Base-by-base conservation (phyloP, 2,113 vertebrate species). In the Hippocampus abdominalis region DNA sequence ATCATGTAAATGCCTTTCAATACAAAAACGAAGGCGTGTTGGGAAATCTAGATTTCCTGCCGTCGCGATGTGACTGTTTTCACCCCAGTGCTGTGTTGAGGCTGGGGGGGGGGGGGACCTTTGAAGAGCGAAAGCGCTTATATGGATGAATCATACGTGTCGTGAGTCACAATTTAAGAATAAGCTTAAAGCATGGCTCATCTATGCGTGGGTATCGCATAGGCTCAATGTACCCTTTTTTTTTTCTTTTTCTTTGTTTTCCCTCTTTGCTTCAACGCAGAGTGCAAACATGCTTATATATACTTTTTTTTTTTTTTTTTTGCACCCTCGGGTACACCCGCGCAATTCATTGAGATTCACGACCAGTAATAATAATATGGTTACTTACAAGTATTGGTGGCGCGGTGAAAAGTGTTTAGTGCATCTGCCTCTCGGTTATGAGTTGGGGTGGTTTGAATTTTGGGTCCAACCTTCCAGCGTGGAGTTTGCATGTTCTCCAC, bases 111-210 rank as follows among this genome's bases (percentile, higher is more conserved):
- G 3, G 36, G 63, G 8, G 46, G 46, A 20, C 2, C 69, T 77
- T 60, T 29, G 63, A 76, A 72, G 59, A 82, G 44, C 18, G 46
- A 51, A 69, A 72, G 79, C 61, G 72, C 76, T 70, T 66, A 44
- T 75, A 68, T 48, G 40, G 68, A 70, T 87, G 82, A 86, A 51
- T 87, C 78, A 81, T 66, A 64, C 39, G 29, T 53, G 63, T 77
- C 57, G 29, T 82, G 82, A 82, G 70, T 87, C 81, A 83, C 65
- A 39, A 70, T 11, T 69, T 49, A 70, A 23, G 44, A 66, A 79
- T 65, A 64, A 49, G 60, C 67, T 57, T 69, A 8, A 74, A 63
- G 68, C 60, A 53, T 68, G 40, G 63, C 69, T 67, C 0, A 56
- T 65, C 40, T 59, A 59, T 64, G 79, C 59, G 82, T 81, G 71